Evolutionary conservation across 2,888 invertebrate genomes (phyloP), one percentile per base, ranked within the genome.

Genomic region (Lasioglossum calceatum): DNA sequence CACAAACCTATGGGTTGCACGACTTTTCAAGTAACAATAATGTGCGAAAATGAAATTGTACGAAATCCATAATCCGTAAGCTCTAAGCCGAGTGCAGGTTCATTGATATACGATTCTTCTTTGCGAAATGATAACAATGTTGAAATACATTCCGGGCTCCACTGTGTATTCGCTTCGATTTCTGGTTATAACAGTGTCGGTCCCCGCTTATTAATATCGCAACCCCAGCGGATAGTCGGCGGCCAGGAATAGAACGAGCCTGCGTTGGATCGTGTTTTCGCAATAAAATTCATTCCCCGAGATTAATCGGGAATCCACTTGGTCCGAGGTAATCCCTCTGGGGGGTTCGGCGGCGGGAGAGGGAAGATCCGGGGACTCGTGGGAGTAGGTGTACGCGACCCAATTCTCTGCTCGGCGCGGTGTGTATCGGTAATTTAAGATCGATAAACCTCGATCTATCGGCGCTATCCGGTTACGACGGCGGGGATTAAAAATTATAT

Each of bases 381-480:
- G 81, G 82, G 74, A 76, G 87, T 75, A 39, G 73, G 47, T 75
- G 81, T 80, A 36, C 79, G 91, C 93, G 94, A 93, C 94, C 94
- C 92, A 95, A 90, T 94, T 94, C 92, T 90, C 42, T 12, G 64
- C 16, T 16, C 64, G 64, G 64, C 32, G 64, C 64, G 64, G 64
- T 64, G 64, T 64, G 89, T 93, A 93, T 93, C 92, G 93, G 95
- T 94, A 95, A 95, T 93, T 93, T 92, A 95, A 95, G 94, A 95
- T 94, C 95, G 93, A 95, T 95, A 95, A 95, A 93, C 90, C 94
- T 87, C 91, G 89, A 93, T 93, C 91, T 92, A 94, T 94, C 93
- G 92, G 77, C 86, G 91, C 91, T 92, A 93, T 94, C 93, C 89
- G 92, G 91, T 94, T 94, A 94, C 94, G 81, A 88, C 70, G 90